Base-by-base conservation (phyloP, 35 echinoderm and acorn worm genomes). In the Heliocidaris erythrogramma region DNA sequence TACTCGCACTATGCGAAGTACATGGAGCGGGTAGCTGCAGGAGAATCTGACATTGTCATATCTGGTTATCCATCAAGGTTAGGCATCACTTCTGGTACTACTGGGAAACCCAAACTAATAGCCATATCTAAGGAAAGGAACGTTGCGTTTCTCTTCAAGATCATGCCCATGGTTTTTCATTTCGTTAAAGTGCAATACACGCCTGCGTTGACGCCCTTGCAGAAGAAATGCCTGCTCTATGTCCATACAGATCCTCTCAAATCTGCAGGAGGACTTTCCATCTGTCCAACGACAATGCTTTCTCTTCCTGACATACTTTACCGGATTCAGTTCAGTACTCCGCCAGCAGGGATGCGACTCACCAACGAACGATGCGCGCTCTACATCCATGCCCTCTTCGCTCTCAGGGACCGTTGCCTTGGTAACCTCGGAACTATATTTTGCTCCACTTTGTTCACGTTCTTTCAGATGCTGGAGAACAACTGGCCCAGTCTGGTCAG, bases 221-320 rank as follows among this genome's bases (percentile, higher is more conserved):
- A 92, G 50, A 92, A 92, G 91, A 92, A 92, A 59, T 92, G 47
- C 48, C 30, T 52, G 50, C 91, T 92, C 48, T 92, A 92, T n/a
- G 49, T 92, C 50, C 91, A 92, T 30, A 30, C 29, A 0, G 87
- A 92, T 17, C 48, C 91, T 49, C 18, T 59, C 5, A 92, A 92
- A 59, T 92, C 91, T 16, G 31, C 47, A 17, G 48, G 91, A 52
- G 91, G 91, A 18, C 13, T 49, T 52, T 48, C 48, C 47, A 92
- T 92, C 47, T 32, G 48, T 13, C 91, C 91, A n/a, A 92, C 47
- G 12, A 17, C 91, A 1, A 92, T 59, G 91, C 91, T 92, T 21
- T 50, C 48, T 4, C 91, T 92, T 92, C 91, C 91, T 30, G 91
- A 92, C 50, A 92, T 92, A 9, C 47, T 92, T 59, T 12, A 92